Evolutionary conservation across 2,113 vertebrate species (phyloP).

Genomic region (Pristiophorus japonicus): DNA sequence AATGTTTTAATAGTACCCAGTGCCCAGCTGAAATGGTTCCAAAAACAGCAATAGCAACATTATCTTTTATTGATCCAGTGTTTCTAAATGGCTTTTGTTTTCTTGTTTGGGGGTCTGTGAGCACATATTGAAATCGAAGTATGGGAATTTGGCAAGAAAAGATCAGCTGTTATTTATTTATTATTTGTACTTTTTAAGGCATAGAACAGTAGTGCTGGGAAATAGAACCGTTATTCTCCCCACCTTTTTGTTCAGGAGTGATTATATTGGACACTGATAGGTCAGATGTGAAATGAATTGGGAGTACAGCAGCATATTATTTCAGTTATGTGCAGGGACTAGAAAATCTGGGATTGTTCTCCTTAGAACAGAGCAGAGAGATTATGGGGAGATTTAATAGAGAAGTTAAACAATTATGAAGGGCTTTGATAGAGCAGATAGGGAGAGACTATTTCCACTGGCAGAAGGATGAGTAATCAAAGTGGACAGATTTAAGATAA

Average conservation of each 20-base stretch:
- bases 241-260: not conserved
- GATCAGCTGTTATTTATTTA: not conserved
- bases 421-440: not conserved
- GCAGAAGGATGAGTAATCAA: not conserved
- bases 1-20: not conserved
- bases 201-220: not conserved
- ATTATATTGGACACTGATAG: not conserved
- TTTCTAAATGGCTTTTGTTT: not conserved
- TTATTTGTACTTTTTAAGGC: not conserved
- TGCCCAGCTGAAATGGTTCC: constrained; percentile 5
- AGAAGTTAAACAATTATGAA: not conserved
- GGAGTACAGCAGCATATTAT: not conserved
- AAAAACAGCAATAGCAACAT: not conserved
- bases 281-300: not conserved
- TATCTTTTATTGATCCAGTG: not conserved
- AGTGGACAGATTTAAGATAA: too few relatives aligned
- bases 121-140: not conserved
- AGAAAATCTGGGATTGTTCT: not conserved
- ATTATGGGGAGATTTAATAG: not conserved
- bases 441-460: not conserved
- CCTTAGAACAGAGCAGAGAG: not conserved
- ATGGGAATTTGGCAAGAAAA: not conserved
- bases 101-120: not conserved
- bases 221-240: not conserved
- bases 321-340: not conserved